Percentiles rank a stretch among this genome's conserved stretches.
These are phyloP conservation scores for Cephalopholis sonnerati DNA, from an alignment of 2,113 vertebrate genomes.

Conservation along the genomic window DNA sequence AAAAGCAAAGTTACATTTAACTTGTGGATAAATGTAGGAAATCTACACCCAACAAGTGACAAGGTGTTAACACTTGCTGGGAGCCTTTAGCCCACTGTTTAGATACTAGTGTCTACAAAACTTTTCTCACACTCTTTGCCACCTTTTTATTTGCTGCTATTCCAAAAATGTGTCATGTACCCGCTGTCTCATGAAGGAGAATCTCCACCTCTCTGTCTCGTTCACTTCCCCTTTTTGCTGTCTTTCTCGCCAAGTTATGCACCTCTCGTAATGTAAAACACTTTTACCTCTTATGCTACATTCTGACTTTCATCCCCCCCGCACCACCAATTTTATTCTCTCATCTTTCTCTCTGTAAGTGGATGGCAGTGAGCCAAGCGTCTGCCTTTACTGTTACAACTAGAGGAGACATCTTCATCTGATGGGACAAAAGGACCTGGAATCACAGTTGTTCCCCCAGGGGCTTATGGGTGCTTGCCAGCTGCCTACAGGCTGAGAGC, in stretches of 20 bases:
- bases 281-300: not conserved
- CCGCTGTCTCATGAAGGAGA: conserved; percentile 51
- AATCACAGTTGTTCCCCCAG: conserved; percentile 34
- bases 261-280: conserved; percentile 28
- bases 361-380: conserved; percentile 59
- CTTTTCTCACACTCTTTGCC: conserved; percentile 71
- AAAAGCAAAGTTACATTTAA: not conserved
- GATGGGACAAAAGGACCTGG: conserved; percentile 65
- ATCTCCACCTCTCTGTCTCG: conserved; percentile 21
- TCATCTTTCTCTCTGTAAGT: conserved; percentile 63
- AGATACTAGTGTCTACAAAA: conserved; percentile 32
- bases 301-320: conserved; percentile 15
- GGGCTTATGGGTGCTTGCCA: conserved; percentile 15
- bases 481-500: conserved; percentile 1
- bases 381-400: conserved; percentile 64
- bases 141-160: conserved; percentile 69
- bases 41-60: not conserved
- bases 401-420: conserved; percentile 71
- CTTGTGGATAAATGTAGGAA: not conserved
- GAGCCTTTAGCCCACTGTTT: conserved; percentile 9
- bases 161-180: conserved; percentile 75
- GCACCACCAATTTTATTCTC: conserved; percentile 13
- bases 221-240: conserved; percentile 13
- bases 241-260: conserved; percentile 25
- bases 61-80: not conserved